These are phyloP conservation scores for Trochalopteron elliotii DNA, from an alignment of 2,113 vertebrate species.

Conservation along the genomic window DNA sequence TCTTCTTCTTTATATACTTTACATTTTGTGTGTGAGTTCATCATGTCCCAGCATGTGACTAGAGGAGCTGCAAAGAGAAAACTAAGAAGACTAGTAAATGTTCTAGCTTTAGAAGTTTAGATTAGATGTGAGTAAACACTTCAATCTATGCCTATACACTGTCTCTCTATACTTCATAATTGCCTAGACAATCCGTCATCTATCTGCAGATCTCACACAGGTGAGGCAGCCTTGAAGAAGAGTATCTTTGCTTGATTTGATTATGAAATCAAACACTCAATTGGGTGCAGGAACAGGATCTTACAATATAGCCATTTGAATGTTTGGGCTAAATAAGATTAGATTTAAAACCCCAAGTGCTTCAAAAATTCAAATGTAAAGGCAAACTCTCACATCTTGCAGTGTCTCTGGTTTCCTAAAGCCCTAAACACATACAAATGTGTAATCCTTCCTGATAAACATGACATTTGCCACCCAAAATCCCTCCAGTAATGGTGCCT, in stretches of 20 bases:
- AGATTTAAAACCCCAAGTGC: not conserved
- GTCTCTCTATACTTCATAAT: not conserved
- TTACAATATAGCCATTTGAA: not conserved
- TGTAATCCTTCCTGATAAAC: not conserved
- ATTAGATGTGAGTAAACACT: conserved; percentile 7
- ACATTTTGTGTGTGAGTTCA: not conserved
- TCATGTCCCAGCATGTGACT: not conserved
- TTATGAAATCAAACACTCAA: conserved; percentile 4
- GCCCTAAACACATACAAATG: not conserved
- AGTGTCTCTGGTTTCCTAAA: not conserved
- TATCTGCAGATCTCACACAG: not conserved
- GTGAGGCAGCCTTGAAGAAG: not conserved
- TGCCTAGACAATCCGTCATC: not conserved
- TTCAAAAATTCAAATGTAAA: not conserved
- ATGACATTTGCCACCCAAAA: not conserved
- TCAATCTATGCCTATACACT: not conserved
- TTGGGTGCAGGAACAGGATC: not conserved
- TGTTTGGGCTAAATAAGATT: not conserved
- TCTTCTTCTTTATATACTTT: not conserved
- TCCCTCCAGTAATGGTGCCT: not conserved
- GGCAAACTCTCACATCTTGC: not conserved
- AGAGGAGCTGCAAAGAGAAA: not conserved
- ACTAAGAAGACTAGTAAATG: not conserved
- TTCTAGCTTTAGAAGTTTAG: not conserved
- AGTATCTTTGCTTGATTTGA: not conserved